Base-by-base conservation (phyloP, 2,888 invertebrate genomes). In the Sinodicranocentrus sp. region DNA sequence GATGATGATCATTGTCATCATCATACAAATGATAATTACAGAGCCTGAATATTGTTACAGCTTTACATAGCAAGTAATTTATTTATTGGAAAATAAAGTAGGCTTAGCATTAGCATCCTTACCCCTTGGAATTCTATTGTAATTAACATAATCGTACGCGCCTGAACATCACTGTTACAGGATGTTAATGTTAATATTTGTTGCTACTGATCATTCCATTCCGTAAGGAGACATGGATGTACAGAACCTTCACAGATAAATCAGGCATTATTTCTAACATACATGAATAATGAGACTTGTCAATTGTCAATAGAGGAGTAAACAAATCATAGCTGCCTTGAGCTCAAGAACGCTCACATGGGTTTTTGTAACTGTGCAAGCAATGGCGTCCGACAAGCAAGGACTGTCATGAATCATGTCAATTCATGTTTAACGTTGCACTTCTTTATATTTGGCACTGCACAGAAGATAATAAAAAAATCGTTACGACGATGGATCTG, bases 251-350 rank as follows among this genome's bases (percentile, higher is more conserved):
- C 77, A 68, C 44, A 77, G 67, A 59, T 67, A 67, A 77, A 77
- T 77, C 67, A 43, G 57, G 43, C 26, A 15, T 48, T 10, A n/a
- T 48, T 39, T 48, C 57, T 6, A 19, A 57, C 3, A 23, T 23
- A 59, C 21, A 68, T 67, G 70, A 70, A 44, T 70, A 78, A 78
- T 78, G 21, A 26, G n/a, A 21, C 44, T 67, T 76, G 76, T 76
- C 76, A 76, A 76, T 67, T 70, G 57, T 48, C 79, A 71, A 79
- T 71, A 44, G 57, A 57, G 71, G 57, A 71, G 70, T 71, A 70
- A 63, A 70, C 48, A 78, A 78, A 78, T 78, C 70, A 71, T 52
- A 61, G 39, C 63, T 79, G 39, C 79, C 79, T 79, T 79, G 79
- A 79, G 70, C 70, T 79, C 79, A 79, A 79, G 79, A 79, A 59